Percentiles rank a stretch among this genome's conserved stretches.
phyloP scores from a whole-genome alignment of 2,797 vertebrate species.

The Spinus pinus region DNA sequence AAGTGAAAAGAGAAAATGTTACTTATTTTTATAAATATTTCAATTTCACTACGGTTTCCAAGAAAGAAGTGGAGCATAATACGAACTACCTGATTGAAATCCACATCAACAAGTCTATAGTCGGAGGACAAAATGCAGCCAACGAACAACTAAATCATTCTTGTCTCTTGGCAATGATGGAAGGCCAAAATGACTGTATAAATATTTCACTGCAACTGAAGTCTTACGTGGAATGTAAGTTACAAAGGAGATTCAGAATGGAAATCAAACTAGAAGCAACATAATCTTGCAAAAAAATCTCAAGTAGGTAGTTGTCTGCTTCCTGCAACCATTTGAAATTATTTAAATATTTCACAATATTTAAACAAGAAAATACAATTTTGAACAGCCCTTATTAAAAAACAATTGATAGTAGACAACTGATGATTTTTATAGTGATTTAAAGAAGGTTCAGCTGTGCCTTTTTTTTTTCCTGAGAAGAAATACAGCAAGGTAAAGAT shows the following conservation, averaged over 20 bases:
- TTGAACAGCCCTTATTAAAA: background rate
- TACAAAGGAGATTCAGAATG: background rate
- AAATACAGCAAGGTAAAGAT: background rate
- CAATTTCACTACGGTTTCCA: constrained; percentile 25
- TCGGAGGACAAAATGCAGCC: background rate
- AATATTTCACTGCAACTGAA: constrained; percentile 63
- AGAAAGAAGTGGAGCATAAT: background rate
- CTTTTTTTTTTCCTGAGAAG: background rate
- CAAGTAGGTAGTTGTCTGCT: background rate
- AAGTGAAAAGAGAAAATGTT: constrained; percentile 16
- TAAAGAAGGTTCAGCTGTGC: background rate
- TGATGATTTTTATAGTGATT: background rate
- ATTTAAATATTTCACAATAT: background rate
- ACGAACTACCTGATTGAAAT: constrained; percentile 42
- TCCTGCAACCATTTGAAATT: background rate
- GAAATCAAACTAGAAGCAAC: constrained; percentile 7
- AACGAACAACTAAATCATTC: constrained; percentile 21
- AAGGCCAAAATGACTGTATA: constrained; percentile 43
- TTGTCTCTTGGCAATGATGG: constrained; percentile 44
- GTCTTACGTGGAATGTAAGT: constrained; percentile 69
- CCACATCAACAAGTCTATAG: background rate
- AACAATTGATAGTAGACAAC: background rate
- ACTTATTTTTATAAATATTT: constrained; percentile 52
- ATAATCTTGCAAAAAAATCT: constrained; percentile 11
- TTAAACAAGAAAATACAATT: background rate